Conservation (phyloP, 2,113 vertebrate genomes). For the Numenius arquata region DNA sequence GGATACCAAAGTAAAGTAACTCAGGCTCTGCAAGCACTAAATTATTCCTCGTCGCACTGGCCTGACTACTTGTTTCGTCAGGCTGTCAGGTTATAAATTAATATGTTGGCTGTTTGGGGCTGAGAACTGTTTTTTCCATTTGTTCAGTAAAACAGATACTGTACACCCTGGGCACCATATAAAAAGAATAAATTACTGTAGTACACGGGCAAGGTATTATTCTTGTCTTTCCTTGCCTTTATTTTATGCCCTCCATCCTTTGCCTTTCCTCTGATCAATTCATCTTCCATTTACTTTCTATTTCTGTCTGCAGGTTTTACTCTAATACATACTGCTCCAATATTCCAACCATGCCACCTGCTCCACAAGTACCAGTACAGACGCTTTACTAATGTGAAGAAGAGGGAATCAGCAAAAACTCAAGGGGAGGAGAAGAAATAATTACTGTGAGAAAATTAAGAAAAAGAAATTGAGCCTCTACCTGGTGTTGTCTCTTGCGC, state of each 20-base stretch:
- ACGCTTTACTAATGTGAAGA: not conserved
- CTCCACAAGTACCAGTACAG: not conserved
- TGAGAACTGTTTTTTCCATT: conserved; percentile 2
- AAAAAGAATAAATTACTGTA: conserved; percentile 23
- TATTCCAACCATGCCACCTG: conserved; percentile 9
- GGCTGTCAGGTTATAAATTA: conserved; percentile 24
- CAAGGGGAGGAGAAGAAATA: not conserved
- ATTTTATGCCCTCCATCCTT: conserved; percentile 7
- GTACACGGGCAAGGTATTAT: not conserved
- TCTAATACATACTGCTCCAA: not conserved
- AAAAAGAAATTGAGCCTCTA: conserved; percentile 33
- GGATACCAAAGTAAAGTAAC: not conserved
- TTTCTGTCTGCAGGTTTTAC: conserved; percentile 35
- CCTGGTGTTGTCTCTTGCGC: conserved; percentile 53
- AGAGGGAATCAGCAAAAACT: not conserved
- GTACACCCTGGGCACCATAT: not conserved
- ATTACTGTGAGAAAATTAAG: not conserved
- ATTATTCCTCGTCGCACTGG: not conserved
- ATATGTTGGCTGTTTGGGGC: conserved; percentile 25
- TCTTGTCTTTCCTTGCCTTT: not conserved
- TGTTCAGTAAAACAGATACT: conserved; percentile 25
- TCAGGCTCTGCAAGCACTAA: not conserved
- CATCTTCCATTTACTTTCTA: conserved; percentile 50
- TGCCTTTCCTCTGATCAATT: conserved; percentile 31
- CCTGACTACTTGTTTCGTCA: conserved; percentile 1